phyloP scores from a whole-genome alignment of 1,140 invertebrate species.

The Uloborus diversus region DNA sequence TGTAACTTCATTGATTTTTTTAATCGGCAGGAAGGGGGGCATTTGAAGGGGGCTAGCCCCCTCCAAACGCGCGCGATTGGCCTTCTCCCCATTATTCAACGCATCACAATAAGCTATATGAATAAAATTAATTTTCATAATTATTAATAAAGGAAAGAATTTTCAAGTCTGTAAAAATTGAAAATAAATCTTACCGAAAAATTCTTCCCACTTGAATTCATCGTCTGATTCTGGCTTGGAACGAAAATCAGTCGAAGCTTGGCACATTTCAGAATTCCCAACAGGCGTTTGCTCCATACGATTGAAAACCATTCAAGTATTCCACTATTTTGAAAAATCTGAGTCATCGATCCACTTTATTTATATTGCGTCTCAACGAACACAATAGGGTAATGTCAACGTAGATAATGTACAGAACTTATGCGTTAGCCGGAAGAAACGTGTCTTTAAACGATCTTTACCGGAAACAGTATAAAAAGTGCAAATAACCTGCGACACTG shows the following conservation, averaged over 20 bases:
- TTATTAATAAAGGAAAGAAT: background rate
- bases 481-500: conserved; percentile 40
- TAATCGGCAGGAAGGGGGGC: too few relatives aligned
- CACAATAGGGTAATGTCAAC: background rate
- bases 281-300: conserved; percentile 26
- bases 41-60: too few relatives aligned
- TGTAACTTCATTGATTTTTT: too few relatives aligned
- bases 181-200: conserved; percentile 41
- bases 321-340: background rate
- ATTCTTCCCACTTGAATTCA: conserved; percentile 56
- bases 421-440: conserved; percentile 27
- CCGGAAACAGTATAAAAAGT: conserved; percentile 46
- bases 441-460: conserved; percentile 30
- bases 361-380: background rate
- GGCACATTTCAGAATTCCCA: conserved; percentile 45
- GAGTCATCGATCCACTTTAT: background rate
- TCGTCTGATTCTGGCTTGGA: conserved; percentile 50
- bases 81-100: too few relatives aligned
- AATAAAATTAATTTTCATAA: background rate
- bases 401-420: background rate
- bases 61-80: too few relatives aligned
- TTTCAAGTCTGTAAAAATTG: too few relatives aligned
- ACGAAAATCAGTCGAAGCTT: conserved; percentile 38
- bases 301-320: conserved; percentile 43
- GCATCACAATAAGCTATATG: too few relatives aligned